Percentiles rank a stretch among this genome's conserved stretches.
Conservation (phyloP, 2,797 vertebrate species). For the Malurus leucopterus region DNA sequence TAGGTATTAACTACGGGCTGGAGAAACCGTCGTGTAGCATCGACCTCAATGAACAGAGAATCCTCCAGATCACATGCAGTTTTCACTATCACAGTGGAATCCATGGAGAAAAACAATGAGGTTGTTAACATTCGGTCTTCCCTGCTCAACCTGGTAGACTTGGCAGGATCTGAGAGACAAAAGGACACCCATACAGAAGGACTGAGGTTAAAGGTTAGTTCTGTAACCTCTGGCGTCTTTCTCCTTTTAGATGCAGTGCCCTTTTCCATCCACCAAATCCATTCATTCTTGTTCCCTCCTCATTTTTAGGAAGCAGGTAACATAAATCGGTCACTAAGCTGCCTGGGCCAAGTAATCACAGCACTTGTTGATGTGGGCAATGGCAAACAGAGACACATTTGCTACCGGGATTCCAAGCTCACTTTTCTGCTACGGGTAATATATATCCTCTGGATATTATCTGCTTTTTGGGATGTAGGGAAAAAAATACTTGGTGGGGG, state of each 20-base stretch:
- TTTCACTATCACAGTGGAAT: constrained; percentile 91
- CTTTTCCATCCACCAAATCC: not conserved
- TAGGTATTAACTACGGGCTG: constrained; percentile 91
- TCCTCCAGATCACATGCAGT: constrained; percentile 95
- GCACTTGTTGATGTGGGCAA: constrained; percentile 92
- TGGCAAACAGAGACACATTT: constrained; percentile 89
- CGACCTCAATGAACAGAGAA: constrained; percentile 96
- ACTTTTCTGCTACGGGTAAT: constrained; percentile 92
- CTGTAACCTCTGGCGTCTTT: not conserved
- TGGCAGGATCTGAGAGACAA: constrained; percentile 94
- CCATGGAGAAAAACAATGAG: constrained; percentile 86
- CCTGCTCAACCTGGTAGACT: constrained; percentile 91
- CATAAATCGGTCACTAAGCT: constrained; percentile 93
- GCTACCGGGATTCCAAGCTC: constrained; percentile 94
- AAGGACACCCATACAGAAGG: constrained; percentile 91
- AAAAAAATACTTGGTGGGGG: not conserved
- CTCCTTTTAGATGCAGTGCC: not conserved
- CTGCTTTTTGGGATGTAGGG: not conserved
- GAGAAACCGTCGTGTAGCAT: constrained; percentile 92
- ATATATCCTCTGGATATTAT: not conserved
- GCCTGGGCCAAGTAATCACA: constrained; percentile 93
- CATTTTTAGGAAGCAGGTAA: constrained; percentile 88
- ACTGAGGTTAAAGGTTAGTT: constrained; percentile 85
- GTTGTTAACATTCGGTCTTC: constrained; percentile 90
- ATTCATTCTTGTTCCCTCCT: not conserved